Base-by-base conservation (phyloP, 2,888 invertebrate genomes). In the Lissocephala sabroskyi region DNA sequence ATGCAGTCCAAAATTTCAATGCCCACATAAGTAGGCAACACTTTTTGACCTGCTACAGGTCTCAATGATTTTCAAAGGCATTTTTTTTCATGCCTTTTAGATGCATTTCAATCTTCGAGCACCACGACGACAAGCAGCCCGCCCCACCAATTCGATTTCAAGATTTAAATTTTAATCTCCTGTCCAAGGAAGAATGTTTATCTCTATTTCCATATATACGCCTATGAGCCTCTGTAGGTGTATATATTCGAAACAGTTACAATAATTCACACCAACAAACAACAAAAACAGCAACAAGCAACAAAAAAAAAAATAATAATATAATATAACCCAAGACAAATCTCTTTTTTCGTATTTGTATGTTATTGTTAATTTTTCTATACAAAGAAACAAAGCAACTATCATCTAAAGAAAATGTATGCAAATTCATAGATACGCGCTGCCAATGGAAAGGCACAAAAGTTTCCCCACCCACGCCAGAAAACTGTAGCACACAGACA, bases 331-430 rank as follows among this genome's bases (percentile, higher is more conserved):
- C 19, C 39, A 52, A 56, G 52, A 78, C 61, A 80, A 82, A 83
- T 82, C 82, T 82, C 82, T 82, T 80, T 82, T 82, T 82, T 82
- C 82, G 83, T 83, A 82, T 82, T 82, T 82, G 83, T 82, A 80
- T 82, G 83, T 82, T 83, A 73, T 82, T 81, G 82, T 83, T 82
- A 77, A 82, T 82, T 81, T 82, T 81, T 70, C 62, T 73, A 55
- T 62, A 73, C 75, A 74, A 75, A 74, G 63, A 79, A 75, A 74
- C 56, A 61, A 64, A 57, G 58, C 55, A 60, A 60, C 77, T 81
- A 76, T 82, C 82, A 82, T 82, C 79, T 68, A 73, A 77, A 81
- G 83, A 82, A 83, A 82, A 82, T 82, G 65, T 79, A 80, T 82
- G 77, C 73, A 81, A 80, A 79, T 71, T 82, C 81, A 83, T 79